Evolutionary conservation across 2,888 invertebrate species (phyloP).

Genomic region (Acanthosepion pharaonis): DNA sequence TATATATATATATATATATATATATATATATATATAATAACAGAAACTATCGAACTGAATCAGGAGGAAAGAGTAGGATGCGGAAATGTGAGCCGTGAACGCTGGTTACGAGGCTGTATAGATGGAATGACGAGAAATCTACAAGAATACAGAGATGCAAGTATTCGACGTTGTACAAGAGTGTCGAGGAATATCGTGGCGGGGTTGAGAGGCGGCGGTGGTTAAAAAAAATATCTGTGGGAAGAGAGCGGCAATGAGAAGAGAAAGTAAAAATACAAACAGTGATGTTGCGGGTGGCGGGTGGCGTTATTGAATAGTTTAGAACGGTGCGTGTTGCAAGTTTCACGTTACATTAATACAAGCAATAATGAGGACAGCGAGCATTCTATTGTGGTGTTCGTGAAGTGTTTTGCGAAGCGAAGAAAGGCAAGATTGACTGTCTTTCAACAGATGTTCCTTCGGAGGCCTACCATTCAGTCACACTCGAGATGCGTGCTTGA

Average conservation of each 20-base stretch:
- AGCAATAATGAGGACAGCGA: not conserved
- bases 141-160: too few species aligned
- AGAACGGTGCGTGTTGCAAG: not conserved
- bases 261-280: not conserved
- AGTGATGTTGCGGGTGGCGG: not conserved
- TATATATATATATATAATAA: too few species aligned
- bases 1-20: too few species aligned
- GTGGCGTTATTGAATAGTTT: not conserved
- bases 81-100: too few species aligned
- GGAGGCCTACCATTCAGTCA: not conserved
- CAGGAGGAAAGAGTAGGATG: too few species aligned
- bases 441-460: conserved; percentile 20
- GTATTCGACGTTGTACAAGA: too few species aligned
- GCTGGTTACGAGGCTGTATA: too few species aligned
- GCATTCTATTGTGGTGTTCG: not conserved
- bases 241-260: not conserved
- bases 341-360: not conserved
- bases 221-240: not conserved
- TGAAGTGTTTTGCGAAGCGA: not conserved
- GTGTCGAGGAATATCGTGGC: too few species aligned
- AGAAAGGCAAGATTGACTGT: conserved; percentile 33
- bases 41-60: too few species aligned
- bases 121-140: too few species aligned
- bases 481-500: not conserved
- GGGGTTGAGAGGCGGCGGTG: too few species aligned